Base-by-base conservation (phyloP, 2,888 invertebrate genomes). In the Acanthopleura granulata region DNA sequence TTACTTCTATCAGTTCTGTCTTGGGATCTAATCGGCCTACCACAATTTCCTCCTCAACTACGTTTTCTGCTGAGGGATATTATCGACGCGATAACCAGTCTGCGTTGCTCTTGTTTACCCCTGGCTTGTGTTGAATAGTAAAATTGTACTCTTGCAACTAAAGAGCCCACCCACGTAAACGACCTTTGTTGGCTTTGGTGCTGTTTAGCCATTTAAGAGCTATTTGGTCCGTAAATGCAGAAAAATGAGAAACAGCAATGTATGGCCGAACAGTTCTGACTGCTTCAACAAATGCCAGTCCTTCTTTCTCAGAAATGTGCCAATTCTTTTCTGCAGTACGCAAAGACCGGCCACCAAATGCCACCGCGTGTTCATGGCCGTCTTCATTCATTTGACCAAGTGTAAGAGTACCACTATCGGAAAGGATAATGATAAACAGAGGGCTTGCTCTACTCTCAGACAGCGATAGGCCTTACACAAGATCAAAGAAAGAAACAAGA, bases 271-370 rank as follows among this genome's bases (percentile, higher is more conserved):
- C 79, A 29, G 76, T 75, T 15, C 74, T 57, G n/a, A 81, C 70
- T 14, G 77, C 80, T 69, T 80, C 80, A n/a, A 78, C 70, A 49
- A 81, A 25, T 30, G 80, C 80, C 27, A 81, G 51, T 30, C 79
- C 76, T 76, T 81, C 81, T 62, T 72, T 62, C 70, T 80, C 80
- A 50, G 74, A 62, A 15, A 78, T 70, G 16, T 29, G 12, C 77
- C 77, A 79, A 50, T 72, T 74, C 15, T 61, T n/a, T 76, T 81
- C 80, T 62, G 50, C 50, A 18, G 57, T 72, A n/a, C 72, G 29
- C 18, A 80, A 66, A 0, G 78, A 62, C 29, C 79, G 29, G 12
- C 80, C 80, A n/a, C 78, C 80, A 79, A 79, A 80, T 18, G 66
- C 73, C 15, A 80, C 76, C 0, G 72, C 76, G 49, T 72, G 71